A percentile compares a stretch with the other conserved stretches of the same genome.
These are phyloP conservation scores for Chaetophractus vellerosus DNA, from an alignment of 2,797 vertebrate genomes.

Conservation along the genomic window DNA sequence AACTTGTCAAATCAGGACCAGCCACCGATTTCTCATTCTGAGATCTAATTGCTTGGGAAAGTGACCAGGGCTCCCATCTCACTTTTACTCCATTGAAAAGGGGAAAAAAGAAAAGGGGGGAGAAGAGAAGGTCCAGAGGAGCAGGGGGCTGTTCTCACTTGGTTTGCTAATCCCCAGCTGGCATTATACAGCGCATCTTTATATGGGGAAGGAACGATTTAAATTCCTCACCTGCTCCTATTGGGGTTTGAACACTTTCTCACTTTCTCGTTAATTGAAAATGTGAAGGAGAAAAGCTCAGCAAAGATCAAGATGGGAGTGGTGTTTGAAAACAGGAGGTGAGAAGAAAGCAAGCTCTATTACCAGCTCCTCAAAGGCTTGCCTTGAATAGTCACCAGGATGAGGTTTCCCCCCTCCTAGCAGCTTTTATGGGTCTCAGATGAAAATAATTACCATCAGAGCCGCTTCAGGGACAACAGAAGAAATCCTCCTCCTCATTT, in stretches of 20 bases:
- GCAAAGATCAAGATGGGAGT: neutral
- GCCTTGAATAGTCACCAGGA: fast-evolving
- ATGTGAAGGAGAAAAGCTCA: neutral
- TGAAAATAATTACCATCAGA: neutral
- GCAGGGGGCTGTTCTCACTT: neutral
- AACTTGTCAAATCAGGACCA: neutral
- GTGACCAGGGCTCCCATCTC: fast-evolving
- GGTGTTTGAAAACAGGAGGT: fast-evolving
- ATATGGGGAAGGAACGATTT: neutral
- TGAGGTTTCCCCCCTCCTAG: neutral
- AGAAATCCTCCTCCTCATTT: neutral
- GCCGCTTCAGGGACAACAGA: neutral
- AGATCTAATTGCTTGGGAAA: neutral
- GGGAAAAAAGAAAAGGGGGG: neutral
- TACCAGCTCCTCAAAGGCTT: neutral
- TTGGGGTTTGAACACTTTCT: neutral
- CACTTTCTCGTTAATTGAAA: constrained; percentile 13
- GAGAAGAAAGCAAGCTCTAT: neutral
- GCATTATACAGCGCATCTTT: neutral
- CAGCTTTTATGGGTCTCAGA: neutral
- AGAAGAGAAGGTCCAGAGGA: neutral
- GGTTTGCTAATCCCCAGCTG: neutral
- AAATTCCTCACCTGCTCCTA: neutral
- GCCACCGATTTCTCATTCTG: neutral
- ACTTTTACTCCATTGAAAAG: constrained; percentile 6